Percentiles rank a stretch among this genome's conserved stretches.
These are phyloP conservation scores for Turdus rufiventris DNA, from an alignment of 2,113 vertebrate genomes.

Conservation along the genomic window DNA sequence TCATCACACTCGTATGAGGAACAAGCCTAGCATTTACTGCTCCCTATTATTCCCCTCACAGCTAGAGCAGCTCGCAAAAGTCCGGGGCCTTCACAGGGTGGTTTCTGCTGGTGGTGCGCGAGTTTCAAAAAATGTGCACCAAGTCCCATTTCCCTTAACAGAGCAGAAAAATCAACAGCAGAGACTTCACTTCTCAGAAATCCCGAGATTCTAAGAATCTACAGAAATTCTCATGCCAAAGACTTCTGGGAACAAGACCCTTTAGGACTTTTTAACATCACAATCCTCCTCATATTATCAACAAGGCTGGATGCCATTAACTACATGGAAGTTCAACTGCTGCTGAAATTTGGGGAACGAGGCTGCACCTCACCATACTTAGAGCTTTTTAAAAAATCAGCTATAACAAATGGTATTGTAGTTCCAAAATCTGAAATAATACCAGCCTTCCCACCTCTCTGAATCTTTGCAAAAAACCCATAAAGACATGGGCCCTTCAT, in stretches of 20 bases:
- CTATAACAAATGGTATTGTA: neutral
- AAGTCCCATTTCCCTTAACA: neutral
- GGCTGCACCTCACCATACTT: neutral
- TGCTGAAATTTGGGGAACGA: neutral
- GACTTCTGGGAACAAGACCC: neutral
- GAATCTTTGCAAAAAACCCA: neutral
- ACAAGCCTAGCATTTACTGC: neutral
- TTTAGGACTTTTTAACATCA: neutral
- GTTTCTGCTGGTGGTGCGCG: neutral
- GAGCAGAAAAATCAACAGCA: neutral
- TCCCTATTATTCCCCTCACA: accelerated
- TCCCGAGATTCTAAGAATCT: neutral
- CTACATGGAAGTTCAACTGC: neutral
- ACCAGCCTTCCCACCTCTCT: neutral
- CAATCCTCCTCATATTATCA: neutral
- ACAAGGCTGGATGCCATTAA: neutral
- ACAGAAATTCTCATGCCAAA: neutral
- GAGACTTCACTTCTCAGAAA: neutral
- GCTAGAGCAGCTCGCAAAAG: neutral
- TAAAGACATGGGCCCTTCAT: neutral
- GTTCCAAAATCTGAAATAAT: neutral
- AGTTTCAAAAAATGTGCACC: neutral
- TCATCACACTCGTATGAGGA: neutral
- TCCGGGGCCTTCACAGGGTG: neutral
- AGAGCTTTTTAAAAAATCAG: neutral